These are phyloP conservation scores for Lota lota DNA, from an alignment of 2,113 vertebrate genomes.

Conservation along the genomic window DNA sequence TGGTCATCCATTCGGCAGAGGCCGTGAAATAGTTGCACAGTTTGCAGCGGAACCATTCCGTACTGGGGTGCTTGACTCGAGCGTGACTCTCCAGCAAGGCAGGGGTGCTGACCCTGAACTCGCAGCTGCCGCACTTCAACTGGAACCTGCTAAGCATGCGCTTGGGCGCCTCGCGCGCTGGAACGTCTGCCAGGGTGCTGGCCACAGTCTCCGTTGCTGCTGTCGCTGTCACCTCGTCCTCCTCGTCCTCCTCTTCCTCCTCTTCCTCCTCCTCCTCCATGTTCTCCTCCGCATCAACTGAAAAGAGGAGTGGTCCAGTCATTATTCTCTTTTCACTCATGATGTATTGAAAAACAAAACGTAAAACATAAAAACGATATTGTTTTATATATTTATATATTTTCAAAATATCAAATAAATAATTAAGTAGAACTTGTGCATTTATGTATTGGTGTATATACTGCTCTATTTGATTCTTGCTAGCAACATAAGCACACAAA, in stretches of 20 bases:
- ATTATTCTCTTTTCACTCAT: too few species aligned
- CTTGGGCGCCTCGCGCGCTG: conserved; percentile 62
- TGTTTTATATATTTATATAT: too few species aligned
- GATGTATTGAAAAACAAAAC: too few species aligned
- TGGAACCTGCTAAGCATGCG: conserved; percentile 73
- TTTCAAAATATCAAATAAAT: too few species aligned
- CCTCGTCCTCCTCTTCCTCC: background rate
- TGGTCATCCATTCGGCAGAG: conserved; percentile 87
- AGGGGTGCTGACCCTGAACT: conserved; percentile 84
- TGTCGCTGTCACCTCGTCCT: background rate
- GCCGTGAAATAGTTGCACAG: conserved; percentile 85
- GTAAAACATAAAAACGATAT: too few species aligned
- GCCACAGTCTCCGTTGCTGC: conserved; percentile 11
- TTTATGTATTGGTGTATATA: too few species aligned
- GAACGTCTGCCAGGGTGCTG: conserved; percentile 21
- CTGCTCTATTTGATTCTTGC: too few species aligned
- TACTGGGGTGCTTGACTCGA: conserved; percentile 80
- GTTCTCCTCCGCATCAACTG: conserved; percentile 47
- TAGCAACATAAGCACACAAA: too few species aligned
- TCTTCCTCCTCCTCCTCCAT: conserved; percentile 27
- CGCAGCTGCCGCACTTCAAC: conserved; percentile 86
- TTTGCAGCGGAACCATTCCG: conserved; percentile 86
- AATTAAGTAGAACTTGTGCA: too few species aligned
- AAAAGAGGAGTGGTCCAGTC: background rate
- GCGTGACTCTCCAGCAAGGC: conserved; percentile 83